Evolutionary conservation across 2,797 vertebrate species (phyloP).

Genomic region (Meriones psammophilus): DNA sequence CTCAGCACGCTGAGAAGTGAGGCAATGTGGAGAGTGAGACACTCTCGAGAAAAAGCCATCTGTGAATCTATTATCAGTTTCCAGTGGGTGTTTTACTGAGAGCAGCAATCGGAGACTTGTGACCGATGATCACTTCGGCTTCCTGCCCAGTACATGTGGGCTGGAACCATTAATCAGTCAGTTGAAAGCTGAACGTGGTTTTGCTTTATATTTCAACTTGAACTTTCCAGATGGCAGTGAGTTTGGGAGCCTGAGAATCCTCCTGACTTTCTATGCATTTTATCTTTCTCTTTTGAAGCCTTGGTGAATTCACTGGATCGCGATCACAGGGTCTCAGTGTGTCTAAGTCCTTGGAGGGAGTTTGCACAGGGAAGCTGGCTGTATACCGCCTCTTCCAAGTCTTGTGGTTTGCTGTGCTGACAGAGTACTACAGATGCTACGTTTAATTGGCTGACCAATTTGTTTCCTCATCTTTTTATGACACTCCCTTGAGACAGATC

Average conservation of each 20-base stretch:
- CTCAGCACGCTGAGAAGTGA: background rate
- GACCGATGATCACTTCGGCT: slow-evolving; percentile 25
- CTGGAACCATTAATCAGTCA: background rate
- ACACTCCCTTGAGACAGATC: slow-evolving; percentile 78
- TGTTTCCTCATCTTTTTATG: slow-evolving; percentile 76
- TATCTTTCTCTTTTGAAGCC: slow-evolving; percentile 60
- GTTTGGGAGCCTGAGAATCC: background rate
- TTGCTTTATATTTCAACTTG: slow-evolving; percentile 34
- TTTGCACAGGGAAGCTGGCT: background rate
- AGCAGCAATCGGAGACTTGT: background rate
- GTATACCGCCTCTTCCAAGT: slow-evolving; percentile 33
- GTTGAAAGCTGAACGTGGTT: background rate
- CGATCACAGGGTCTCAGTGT: slow-evolving; percentile 19
- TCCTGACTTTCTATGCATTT: background rate
- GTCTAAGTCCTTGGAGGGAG: slow-evolving; percentile 4
- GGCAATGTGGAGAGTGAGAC: background rate
- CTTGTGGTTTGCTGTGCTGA: slow-evolving; percentile 80
- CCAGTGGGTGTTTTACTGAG: background rate
- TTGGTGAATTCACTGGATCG: background rate
- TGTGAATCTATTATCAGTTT: background rate
- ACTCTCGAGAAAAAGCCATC: background rate
- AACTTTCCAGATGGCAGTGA: slow-evolving; percentile 44
- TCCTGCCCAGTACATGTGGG: background rate
- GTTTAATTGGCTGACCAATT: slow-evolving; percentile 82
- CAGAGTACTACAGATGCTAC: slow-evolving; percentile 40